Percentiles rank a stretch among this genome's conserved stretches.
Evolutionary conservation across 2,888 invertebrate genomes (phyloP).

Genomic region (Microplitis deprimator): DNA sequence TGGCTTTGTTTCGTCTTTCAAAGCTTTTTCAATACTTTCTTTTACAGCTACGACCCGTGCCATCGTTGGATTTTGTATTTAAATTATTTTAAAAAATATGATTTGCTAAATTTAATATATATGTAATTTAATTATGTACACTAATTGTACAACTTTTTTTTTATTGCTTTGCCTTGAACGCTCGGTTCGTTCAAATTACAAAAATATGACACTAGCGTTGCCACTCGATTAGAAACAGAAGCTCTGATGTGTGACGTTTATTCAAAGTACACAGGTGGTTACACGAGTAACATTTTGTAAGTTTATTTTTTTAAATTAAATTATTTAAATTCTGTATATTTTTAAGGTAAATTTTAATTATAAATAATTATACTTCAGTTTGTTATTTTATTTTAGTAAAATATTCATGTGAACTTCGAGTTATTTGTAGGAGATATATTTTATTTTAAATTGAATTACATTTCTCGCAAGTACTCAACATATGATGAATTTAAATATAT

Average conservation of each 20-base stretch:
- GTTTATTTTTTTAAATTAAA: neutral
- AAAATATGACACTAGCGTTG: constrained; percentile 1
- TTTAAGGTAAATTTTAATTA: neutral
- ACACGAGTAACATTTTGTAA: neutral
- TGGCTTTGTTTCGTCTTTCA: constrained; percentile 80
- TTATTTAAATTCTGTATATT: neutral
- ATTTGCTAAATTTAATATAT: neutral
- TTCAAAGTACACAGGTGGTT: neutral
- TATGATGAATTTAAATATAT: neutral
- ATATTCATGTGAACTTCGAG: neutral
- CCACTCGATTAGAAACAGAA: constrained; percentile 3
- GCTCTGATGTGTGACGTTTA: neutral
- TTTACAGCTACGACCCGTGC: constrained; percentile 74
- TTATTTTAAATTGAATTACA: neutral
- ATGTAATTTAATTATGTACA: no score
- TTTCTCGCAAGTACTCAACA: constrained; percentile 39
- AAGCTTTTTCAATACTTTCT: constrained; percentile 75
- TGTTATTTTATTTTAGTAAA: neutral
- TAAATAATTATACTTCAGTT: neutral
- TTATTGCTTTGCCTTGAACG: neutral
- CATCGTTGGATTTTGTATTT: constrained; percentile 55
- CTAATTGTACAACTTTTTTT: no score
- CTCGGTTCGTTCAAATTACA: neutral
- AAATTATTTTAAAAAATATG: neutral
- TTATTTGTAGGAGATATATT: neutral